A percentile compares a stretch with the other conserved stretches of the same genome.
Conservation (phyloP, 2,113 vertebrate species). For the Circaetus cinerascens region DNA sequence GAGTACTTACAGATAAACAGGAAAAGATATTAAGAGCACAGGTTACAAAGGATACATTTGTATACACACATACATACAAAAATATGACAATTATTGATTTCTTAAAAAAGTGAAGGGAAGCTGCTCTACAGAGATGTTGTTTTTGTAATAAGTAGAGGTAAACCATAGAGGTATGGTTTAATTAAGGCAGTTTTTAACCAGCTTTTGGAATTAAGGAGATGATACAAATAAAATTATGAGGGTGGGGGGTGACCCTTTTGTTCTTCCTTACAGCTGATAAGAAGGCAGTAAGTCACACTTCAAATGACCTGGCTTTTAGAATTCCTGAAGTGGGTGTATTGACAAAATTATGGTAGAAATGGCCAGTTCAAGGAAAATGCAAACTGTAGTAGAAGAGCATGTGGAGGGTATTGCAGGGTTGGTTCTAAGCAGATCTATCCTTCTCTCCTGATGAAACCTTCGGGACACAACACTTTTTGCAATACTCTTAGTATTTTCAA, state of each 20-base stretch:
- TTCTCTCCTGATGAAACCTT: neutral
- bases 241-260: neutral
- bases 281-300: neutral
- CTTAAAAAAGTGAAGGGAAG: neutral
- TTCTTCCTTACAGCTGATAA: neutral
- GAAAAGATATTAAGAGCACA: neutral
- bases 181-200: neutral
- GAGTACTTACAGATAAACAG: neutral
- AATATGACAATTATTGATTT: neutral
- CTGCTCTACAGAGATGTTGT: neutral
- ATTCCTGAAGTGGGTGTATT: neutral
- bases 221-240: neutral
- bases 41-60: neutral
- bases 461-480: neutral
- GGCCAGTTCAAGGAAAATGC: neutral
- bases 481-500: neutral
- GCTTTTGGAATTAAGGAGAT: neutral
- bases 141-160: neutral
- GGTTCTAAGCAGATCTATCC: neutral
- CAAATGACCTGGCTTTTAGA: neutral
- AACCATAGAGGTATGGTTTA: neutral
- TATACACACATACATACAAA: neutral
- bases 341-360: neutral
- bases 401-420: neutral
- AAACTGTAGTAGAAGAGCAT: neutral